phyloP scores from a whole-genome alignment of 1,140 invertebrate genomes.

The Diploscapter pachys region DNA sequence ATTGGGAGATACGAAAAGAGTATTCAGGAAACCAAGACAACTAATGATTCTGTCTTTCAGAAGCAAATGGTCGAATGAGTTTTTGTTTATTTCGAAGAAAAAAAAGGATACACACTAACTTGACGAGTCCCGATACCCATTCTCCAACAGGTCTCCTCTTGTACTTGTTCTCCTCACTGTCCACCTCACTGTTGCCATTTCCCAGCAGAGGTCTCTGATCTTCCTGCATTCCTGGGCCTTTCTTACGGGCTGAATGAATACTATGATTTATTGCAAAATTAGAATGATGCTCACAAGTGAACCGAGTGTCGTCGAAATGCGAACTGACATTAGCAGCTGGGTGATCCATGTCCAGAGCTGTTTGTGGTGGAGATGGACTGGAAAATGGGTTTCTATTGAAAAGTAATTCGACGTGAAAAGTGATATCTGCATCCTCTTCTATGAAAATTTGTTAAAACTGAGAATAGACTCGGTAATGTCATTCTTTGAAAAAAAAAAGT shows the following conservation, averaged over 20 bases:
- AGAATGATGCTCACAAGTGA: not conserved
- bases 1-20: not conserved
- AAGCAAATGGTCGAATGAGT: not conserved
- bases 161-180: constrained; percentile 30
- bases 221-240: constrained; percentile 4
- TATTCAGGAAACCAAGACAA: not conserved
- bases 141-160: constrained; percentile 23
- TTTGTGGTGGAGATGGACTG: constrained; percentile 1
- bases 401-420: no score
- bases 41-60: not conserved
- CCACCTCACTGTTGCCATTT: not conserved
- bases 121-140: constrained; percentile 23
- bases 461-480: not conserved
- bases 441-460: no score
- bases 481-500: not conserved
- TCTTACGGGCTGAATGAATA: constrained; percentile 1
- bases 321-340: constrained; percentile 7
- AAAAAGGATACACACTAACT: not conserved
- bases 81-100: not conserved
- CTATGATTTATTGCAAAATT: not conserved
- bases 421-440: no score
- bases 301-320: not conserved
- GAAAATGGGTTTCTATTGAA: not conserved
- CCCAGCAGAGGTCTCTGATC: constrained; percentile 16
- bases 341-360: constrained; percentile 20